Conservation (phyloP, 2,113 vertebrate genomes). For the Chrysochloris asiatica region DNA sequence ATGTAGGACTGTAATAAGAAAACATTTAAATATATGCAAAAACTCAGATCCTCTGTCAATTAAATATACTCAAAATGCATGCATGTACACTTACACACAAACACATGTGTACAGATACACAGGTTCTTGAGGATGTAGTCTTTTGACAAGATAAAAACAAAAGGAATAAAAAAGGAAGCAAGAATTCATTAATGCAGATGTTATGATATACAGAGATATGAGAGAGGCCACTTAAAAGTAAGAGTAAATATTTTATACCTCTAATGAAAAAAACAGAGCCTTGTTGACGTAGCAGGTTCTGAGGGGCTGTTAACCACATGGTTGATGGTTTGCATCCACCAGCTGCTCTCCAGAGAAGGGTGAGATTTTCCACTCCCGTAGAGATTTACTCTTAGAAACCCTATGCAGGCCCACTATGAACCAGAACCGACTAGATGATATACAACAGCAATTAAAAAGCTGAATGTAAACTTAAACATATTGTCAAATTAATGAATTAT, state of each 20-base stretch:
- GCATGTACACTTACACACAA: neutral
- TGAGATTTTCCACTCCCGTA: too few relatives aligned
- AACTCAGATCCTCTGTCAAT: neutral
- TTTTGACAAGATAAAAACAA: slow-evolving; percentile 3
- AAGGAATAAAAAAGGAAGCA: neutral
- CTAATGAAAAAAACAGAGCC: too few relatives aligned
- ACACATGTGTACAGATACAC: neutral
- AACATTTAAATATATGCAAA: neutral
- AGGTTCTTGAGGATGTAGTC: neutral
- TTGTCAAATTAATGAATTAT: neutral
- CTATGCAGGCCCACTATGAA: too few relatives aligned
- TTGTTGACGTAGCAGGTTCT: too few relatives aligned
- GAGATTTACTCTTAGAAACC: too few relatives aligned
- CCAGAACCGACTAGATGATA: too few relatives aligned
- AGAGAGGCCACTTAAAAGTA: neutral
- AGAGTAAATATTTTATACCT: slow-evolving; percentile 11
- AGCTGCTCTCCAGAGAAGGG: too few relatives aligned
- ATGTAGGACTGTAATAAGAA: neutral
- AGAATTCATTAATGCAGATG: neutral
- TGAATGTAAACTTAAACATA: neutral
- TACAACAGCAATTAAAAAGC: too few relatives aligned
- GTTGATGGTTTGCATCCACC: too few relatives aligned
- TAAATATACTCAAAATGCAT: too few relatives aligned
- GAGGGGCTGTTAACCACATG: too few relatives aligned
- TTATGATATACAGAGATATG: neutral